Evolutionary conservation across 2,113 vertebrate genomes (phyloP), one percentile per base, ranked within the genome.

Genomic region (Rhagologus leucostigma): DNA sequence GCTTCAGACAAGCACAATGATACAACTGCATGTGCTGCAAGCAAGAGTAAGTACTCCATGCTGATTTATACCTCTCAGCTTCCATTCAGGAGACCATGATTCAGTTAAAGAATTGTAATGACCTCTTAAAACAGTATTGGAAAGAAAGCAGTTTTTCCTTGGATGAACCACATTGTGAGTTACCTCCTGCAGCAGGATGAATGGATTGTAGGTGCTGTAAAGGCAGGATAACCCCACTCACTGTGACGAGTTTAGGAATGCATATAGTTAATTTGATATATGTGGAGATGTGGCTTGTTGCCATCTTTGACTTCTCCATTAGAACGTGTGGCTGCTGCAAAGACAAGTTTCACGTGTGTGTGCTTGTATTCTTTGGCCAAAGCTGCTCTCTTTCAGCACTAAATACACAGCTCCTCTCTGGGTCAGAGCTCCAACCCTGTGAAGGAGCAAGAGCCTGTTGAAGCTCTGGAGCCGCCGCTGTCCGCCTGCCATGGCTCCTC

Each of bases 401-500:
- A 13, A 24, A 0, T 29, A 24, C 0, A 59, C 86, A 94, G 88
- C 92, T 89, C 93, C 81, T 44, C 87, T 94, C 71, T 11, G 64
- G 90, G 33, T 63, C 57, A 44, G 67, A 68, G 94, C 97, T 95
- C 97, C 97, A 94, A 95, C 97, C 96, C 94, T 89, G 35, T 9
- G 78, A 80, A 97, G 84, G 93, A 97, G 96, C 49, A 53, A 59
- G 93, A 95, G 93, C 92, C 97, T 96, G 91, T 75, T 89, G 76
- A 52, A 93, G 84, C 95, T 87, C 89, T 62, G 91, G 52, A 98
- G 97, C 95, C 93, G 96, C 96, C 39, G 93, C 96, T 96, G 97
- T 91, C 89, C 52, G 96, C 96, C 92, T 47, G 82, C 89, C 71
- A 63, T 42, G 95, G 96, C 98, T 95, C 97, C 98, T 97, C 98